Evolutionary conservation across 2,113 vertebrate species (phyloP), one percentile per base, ranked within the genome.

Genomic region (Syngnathus floridae): DNA sequence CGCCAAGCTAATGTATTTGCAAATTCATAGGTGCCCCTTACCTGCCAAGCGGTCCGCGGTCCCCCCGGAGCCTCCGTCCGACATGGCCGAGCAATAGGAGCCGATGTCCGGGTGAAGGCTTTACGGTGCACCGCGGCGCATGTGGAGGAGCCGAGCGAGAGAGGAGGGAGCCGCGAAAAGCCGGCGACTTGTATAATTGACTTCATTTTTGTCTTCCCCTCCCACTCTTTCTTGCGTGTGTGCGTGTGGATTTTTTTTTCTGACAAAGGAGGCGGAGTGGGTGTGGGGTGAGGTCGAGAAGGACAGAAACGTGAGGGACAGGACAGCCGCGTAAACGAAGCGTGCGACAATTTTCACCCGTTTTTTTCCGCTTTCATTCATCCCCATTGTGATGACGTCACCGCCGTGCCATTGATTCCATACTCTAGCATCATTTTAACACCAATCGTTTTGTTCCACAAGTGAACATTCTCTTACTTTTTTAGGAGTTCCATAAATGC

Each of bases 51-150:
- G 16, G 66, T 70, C 77, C 69, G 67, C 68, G 38, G 72, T 72
- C 72, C 70, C 76, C 8, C 75, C 75, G 4, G 73, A 77, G 69
- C 67, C 71, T 1, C 67, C 70, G 62, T 77, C 80, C 65, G 87
- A 87, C 87, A 87, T 88, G 76, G 82, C 54, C 84, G 68, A 10
- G 64, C 45, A 71, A 74, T 69, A 63, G 72, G 62, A 67, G 78
- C 71, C 84, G 70, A 63, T 69, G 65, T 65, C 51, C 79, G 69
- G 69, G 45, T 61, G 78, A 19, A 69, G 67, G 70, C 70, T 56
- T 56, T 80, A 26, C 67, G 57, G 60, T 55, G 78, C 78, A 54
- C 68, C 66, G 78, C 67, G 46, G 74, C 75, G 69, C 82, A 72
- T 83, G 73, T 68, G 71, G 69, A 81, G 71, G 63, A 65, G 8